Base-by-base conservation (phyloP, 2,113 vertebrate species). In the Cettia cetti region DNA sequence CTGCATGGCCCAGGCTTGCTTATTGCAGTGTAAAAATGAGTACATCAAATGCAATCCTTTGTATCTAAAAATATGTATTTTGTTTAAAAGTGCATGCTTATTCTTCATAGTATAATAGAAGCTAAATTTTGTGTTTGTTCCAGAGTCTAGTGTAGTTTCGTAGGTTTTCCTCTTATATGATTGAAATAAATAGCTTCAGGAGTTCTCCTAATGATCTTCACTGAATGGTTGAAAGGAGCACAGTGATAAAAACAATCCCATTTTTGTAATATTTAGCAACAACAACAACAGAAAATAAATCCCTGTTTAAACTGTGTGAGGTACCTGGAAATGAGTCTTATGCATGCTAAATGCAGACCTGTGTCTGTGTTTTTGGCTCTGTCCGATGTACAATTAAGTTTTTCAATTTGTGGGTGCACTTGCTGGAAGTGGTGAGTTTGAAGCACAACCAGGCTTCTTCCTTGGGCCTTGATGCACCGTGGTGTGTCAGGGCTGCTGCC, bases 1-100 rank as follows among this genome's bases (percentile, higher is more conserved):
- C 96, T 94, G 82, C 89, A 26, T 72, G 96, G 90, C 95, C 56
- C 21, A 63, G 47, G 26, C 49, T 81, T 24, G 10, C 81, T 82
- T 88, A 72, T 40, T 91, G 64, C 27, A 11, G 27, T 28, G 57
- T 69, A 74, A 84, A 96, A 94, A 75, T 85, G 59, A 87, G 47
- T 82, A 27, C 45, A 71, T 82, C 40, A 28, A 12, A 74, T 79
- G n/a, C 21, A 52, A 28, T 57, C 22, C 17, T 60, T 59, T 85
- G 15, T 27, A 49, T 74, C 26, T 82, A 60, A 84, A 71, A 63
- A 23, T 40, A 8, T 2, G 12, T 17, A 33, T 45, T 86, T 93
- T 87, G n/a, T 56, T 93, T 93, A 56, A 81, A 94, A 95, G 60
- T 49, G 28, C 15, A 9, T 70, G 20, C 49, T 94, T 75, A 42